Conservation (phyloP, 2,888 invertebrate species). For the Tigriopus californicus region DNA sequence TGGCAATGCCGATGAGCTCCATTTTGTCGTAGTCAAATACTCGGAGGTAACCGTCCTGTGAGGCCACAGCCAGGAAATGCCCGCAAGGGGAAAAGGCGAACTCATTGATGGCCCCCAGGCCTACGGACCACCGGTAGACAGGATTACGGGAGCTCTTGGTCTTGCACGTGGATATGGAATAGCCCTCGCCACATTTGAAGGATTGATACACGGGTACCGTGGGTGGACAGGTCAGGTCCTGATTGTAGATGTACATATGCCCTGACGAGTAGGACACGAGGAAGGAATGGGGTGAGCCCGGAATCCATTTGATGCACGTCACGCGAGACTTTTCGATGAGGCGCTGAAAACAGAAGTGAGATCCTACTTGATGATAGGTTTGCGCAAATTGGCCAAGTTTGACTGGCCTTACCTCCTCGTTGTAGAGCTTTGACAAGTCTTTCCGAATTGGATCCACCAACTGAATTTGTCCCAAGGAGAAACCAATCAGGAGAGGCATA, state of each 20-base stretch:
- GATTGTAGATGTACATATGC: constrained; percentile 90
- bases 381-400: no score
- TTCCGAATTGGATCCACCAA: constrained; percentile 91
- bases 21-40: constrained; percentile 94
- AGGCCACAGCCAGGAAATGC: constrained; percentile 75
- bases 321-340: constrained; percentile 82
- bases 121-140: not conserved
- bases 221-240: constrained; percentile 74
- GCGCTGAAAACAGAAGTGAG: constrained; percentile 38
- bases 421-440: constrained; percentile 85
- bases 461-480: constrained; percentile 95
- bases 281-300: constrained; percentile 80
- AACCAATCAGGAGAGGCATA: constrained; percentile 81
- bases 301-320: constrained; percentile 95
- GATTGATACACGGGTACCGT: constrained; percentile 83
- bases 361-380: no score
- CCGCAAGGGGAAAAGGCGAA: constrained; percentile 92
- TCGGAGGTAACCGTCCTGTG: constrained; percentile 81
- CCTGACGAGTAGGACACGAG: constrained; percentile 87
- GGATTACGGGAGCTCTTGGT: constrained; percentile 91
- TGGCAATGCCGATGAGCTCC: constrained; percentile 79
- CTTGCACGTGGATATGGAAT: constrained; percentile 82
- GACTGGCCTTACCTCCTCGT: constrained; percentile 64
- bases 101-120: constrained; percentile 58
- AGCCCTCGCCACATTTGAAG: constrained; percentile 84